A percentile compares a stretch with the other conserved stretches of the same genome.
These are phyloP conservation scores for Atherinomorus stipes DNA, from an alignment of 2,113 vertebrate genomes.

Conservation along the genomic window DNA sequence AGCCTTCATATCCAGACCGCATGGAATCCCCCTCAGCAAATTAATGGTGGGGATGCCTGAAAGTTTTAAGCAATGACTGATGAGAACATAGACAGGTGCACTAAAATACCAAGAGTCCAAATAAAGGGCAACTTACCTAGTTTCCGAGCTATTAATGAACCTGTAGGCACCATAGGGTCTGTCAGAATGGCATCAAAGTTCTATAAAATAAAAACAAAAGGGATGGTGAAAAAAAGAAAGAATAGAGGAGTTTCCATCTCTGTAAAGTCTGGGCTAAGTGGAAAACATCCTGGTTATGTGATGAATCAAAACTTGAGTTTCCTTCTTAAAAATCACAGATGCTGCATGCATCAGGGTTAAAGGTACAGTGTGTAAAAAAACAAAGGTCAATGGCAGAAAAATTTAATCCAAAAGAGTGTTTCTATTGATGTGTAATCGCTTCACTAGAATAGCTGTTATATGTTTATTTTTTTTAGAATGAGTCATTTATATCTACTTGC, in stretches of 20 bases:
- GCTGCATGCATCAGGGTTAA: too few relatives aligned
- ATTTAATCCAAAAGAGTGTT: too few relatives aligned
- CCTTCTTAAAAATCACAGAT: too few relatives aligned
- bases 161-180: slow-evolving; percentile 76
- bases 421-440: too few relatives aligned
- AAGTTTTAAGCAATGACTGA: not conserved
- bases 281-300: too few relatives aligned
- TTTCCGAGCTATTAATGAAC: slow-evolving; percentile 67
- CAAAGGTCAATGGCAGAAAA: too few relatives aligned
- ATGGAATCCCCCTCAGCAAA: slow-evolving; percentile 77
- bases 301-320: too few relatives aligned
- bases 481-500: too few relatives aligned
- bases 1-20: slow-evolving; percentile 68
- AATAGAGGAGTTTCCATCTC: not conserved
- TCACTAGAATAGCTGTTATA: too few relatives aligned
- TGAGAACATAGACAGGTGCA: not conserved
- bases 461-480: too few relatives aligned
- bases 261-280: too few relatives aligned
- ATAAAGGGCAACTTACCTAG: slow-evolving; percentile 55
- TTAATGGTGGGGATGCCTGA: slow-evolving; percentile 73
- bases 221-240: not conserved
- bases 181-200: slow-evolving; percentile 80
- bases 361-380: too few relatives aligned
- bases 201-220: slow-evolving; percentile 43
- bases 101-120: not conserved